Evolutionary conservation across 1,140 invertebrate species (phyloP), one percentile per base, ranked within the genome.

Genomic region (Drosophila kikkawai): DNA sequence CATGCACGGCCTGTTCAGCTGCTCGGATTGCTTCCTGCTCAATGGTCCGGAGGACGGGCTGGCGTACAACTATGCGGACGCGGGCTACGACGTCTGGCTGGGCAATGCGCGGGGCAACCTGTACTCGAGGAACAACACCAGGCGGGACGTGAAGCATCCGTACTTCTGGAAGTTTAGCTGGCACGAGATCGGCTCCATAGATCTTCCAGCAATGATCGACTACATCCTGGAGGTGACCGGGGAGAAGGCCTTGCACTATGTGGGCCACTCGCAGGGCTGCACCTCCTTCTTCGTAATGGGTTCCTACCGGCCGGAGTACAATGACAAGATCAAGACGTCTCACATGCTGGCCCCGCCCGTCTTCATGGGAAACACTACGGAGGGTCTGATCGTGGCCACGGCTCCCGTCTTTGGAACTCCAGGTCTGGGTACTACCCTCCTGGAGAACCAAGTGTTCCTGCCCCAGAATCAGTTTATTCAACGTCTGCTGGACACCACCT

Each of bases 1-100:
- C 7, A 96, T 97, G 86, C 97, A 98, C 92, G 97, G 97, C 0
- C 91, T 97, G 17, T 93, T 97, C n/a, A 95, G 95, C 15, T 96
- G 95, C 84, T 97, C 96, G 12, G 94, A 95, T 6, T 96, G 96
- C 92, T 98, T 95, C 94, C 93, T 97, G 19, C 92, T 96, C 12
- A 94, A 95, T 79, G 95, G 95, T 19, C 95, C 95, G 42, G 90
- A 94, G 34, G 95, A 96, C 88, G 94, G 94, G 2, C 41, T 93
- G 47, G 92, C 93, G 44, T 95, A 93, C 75, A 91, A 95, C 22
- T 91, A 96, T 57, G 95, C 95, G 2, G 96, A 97, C 85, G 94
- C 93, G 1, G 96, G 96, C 13, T 96, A 95, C 65, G 97, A 97
- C 91, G 95, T 97, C 26, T 92, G 19, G 63, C 96, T 63, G 71